phyloP scores from a whole-genome alignment of 2,113 vertebrate species.

The Urocitellus parryii region DNA sequence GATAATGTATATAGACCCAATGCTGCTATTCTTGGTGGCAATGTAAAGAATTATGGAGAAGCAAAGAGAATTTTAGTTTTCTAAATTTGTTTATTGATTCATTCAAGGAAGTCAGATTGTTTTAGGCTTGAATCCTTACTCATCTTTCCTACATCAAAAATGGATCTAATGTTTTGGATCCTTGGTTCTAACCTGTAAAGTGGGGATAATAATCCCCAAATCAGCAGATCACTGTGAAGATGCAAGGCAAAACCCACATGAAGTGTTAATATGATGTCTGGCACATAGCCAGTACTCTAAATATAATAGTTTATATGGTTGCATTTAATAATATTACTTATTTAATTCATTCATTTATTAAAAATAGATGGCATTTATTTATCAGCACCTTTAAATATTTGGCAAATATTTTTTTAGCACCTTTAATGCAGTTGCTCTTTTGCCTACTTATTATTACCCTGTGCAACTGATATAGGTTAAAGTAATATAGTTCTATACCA shows the following conservation, averaged over 20 bases:
- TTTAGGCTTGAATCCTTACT: too few species aligned
- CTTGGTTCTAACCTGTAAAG: not conserved
- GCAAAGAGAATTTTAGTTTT: conserved; percentile 17
- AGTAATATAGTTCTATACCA: conserved; percentile 17
- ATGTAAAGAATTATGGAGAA: conserved; percentile 11
- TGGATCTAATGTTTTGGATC: not conserved
- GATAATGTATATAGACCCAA: not conserved
- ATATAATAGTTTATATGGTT: not conserved
- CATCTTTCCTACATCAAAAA: not conserved
- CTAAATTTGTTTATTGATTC: not conserved
- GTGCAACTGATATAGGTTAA: not conserved
- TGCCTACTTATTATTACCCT: not conserved
- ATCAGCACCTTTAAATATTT: not conserved
- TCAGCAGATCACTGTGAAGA: conserved; percentile 18
- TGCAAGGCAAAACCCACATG: not conserved
- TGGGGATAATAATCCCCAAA: not conserved
- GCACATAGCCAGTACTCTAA: not conserved
- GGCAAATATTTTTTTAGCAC: not conserved
- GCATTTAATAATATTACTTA: conserved; percentile 2
- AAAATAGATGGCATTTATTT: not conserved
- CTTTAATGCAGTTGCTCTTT: not conserved
- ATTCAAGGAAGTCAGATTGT: not conserved
- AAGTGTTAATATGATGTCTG: not conserved
- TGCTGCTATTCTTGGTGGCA: not conserved
- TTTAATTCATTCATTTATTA: not conserved